Base-by-base conservation (phyloP, 2,113 vertebrate species). In the Epinephelus moara region DNA sequence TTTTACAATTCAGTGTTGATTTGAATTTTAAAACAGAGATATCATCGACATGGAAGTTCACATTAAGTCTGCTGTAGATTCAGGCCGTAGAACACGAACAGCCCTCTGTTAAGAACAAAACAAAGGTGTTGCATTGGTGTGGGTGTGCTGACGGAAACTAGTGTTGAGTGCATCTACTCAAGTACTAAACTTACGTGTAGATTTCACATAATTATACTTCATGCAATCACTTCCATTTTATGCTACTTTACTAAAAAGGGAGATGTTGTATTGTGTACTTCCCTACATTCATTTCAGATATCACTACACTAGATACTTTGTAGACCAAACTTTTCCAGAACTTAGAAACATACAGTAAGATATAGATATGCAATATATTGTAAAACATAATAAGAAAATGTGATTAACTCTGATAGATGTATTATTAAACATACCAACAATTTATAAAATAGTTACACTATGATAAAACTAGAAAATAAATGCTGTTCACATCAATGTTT, bases 1-100 rank as follows among this genome's bases (percentile, higher is more conserved):
- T 27, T 27, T 27, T 23, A 25, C n/a, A 49, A 67, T 68, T 27
- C 33, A 63, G 45, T 49, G 64, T 33, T 66, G 40, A 72, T 49
- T 30, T 67, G 42, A 18, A 57, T 57, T 77, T 67, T 6, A 77
- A 77, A 45, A 21, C 15, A 71, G 14, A 18, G 40, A 55, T 49
- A 57, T 15, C 0, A 2, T 66, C 14, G 21, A 55, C 14, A 25
- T 56, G 42, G 45, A 27, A 27, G 23, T 6, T 50, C 45, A 50
- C 17, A 50, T 50, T 11, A 14, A 3, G 23, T 27, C 45, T 45
- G 4, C 23, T 6, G 14, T 25, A 14, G 21, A 70, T 11, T 56
- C 52, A 57, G 53, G 53, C 23, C 1, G 25, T 56, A 63, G 2
- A 56, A 56, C 25, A 56, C 17, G 42, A 70, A 49, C 19, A 27